Evolutionary conservation across 2,797 vertebrate species (phyloP), one percentile per base, ranked within the genome.

Genomic region (Sebastes nivosus): DNA sequence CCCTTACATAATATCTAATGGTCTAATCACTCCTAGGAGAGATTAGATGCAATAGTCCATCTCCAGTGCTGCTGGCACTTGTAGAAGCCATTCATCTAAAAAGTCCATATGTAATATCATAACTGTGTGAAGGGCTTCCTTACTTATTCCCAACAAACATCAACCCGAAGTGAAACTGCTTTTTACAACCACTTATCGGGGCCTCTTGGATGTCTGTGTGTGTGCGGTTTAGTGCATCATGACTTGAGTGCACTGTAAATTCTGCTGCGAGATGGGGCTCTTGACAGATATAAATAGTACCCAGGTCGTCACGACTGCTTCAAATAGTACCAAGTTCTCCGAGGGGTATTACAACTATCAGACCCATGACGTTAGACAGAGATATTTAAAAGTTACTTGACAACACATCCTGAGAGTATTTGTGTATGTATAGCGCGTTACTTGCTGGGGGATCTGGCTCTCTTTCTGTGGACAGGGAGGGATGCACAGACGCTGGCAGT

Each of bases 241-340:
- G 60, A 75, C 80, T 83, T 86, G 70, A 92, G 84, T 88, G 80
- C 72, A 46, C 61, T 78, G 75, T 86, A 80, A 75, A 89, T 82
- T 72, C 46, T 76, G 73, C 80, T 82, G 73, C 77, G 80, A 71
- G 78, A 85, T 80, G 79, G 79, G 71, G 8, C 72, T 77, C 85
- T 88, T 69, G 64, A 75, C 67, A 13, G 71, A 72, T 88, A 92
- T 82, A 91, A 89, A 87, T 85, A 88, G 82, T 25, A 58, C 22
- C 32, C 54, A 83, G 85, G 69, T 82, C 79, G 82, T 66, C 72
- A 73, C 10, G 55, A 70, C 67, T 79, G 72, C 81, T 84, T 83
- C 52, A 87, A 81, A 88, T 79, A 80, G 60, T 32, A 72, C 46
- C 27, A 27, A 22, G 25, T 54, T 57, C 75, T 81, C 50, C 59